Evolutionary conservation across 2,888 invertebrate genomes (phyloP).

Genomic region (Macrophya alboannulata): DNA sequence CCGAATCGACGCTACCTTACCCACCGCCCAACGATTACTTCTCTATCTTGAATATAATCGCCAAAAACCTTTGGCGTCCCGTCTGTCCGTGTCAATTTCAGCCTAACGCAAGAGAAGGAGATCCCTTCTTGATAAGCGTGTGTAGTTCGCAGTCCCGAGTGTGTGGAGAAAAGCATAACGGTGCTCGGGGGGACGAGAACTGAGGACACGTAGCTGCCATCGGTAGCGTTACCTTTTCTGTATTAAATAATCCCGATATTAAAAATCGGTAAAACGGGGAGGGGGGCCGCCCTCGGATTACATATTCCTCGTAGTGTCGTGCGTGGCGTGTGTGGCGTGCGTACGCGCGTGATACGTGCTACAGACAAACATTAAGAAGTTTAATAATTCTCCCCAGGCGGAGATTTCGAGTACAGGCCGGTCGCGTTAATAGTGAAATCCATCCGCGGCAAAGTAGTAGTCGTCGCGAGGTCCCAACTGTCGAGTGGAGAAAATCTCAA

Average conservation of each 20-base stretch:
- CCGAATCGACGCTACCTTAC: constrained; percentile 41
- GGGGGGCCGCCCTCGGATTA: constrained; percentile 48
- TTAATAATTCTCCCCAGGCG: constrained; percentile 31
- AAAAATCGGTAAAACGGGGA: constrained; percentile 15
- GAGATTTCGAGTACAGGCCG: constrained; percentile 2
- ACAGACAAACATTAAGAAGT: constrained; percentile 4
- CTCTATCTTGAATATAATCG: neutral
- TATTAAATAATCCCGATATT: constrained; percentile 47
- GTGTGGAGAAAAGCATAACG: constrained; percentile 53
- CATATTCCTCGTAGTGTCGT: constrained; percentile 43
- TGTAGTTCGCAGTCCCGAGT: constrained; percentile 45
- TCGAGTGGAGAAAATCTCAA: constrained; percentile 2
- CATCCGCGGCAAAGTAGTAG: constrained; percentile 27
- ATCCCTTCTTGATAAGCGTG: constrained; percentile 59
- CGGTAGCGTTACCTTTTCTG: constrained; percentile 23
- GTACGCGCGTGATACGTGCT: constrained; percentile 54
- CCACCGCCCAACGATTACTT: constrained; percentile 17
- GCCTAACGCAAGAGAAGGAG: constrained; percentile 48
- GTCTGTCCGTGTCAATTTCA: constrained; percentile 28
- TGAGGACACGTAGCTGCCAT: constrained; percentile 49
- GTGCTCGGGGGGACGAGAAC: constrained; percentile 48
- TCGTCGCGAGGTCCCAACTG: constrained; percentile 27
- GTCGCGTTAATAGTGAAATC: constrained; percentile 37
- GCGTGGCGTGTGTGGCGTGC: constrained; percentile 51
- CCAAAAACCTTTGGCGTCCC: constrained; percentile 7